These are phyloP conservation scores for Cenopis cana DNA, from an alignment of 2,888 invertebrate genomes.

Conservation along the genomic window DNA sequence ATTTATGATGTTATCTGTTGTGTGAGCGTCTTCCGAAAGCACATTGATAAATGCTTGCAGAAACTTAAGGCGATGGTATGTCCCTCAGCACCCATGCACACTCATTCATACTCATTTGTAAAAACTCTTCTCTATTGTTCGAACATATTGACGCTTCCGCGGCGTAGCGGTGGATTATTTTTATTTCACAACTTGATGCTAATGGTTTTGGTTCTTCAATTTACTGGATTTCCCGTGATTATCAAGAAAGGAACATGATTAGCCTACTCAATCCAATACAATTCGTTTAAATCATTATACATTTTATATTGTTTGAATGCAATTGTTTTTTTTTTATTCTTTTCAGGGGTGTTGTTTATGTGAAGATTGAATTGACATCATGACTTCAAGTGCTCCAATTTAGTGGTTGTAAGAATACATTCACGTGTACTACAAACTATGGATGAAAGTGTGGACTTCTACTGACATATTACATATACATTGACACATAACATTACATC, in stretches of 20 bases:
- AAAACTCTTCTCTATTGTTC: constrained; percentile 69
- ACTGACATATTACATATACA: constrained; percentile 79
- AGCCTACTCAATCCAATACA: constrained; percentile 34
- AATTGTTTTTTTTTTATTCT: constrained; percentile 59
- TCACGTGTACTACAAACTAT: constrained; percentile 77
- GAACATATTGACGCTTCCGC: constrained; percentile 78
- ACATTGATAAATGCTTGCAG: constrained; percentile 76
- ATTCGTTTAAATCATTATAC: neutral
- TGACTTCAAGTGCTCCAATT: constrained; percentile 70
- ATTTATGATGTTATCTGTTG: constrained; percentile 87
- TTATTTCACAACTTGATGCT: constrained; percentile 55
- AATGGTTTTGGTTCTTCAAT: constrained; percentile 41
- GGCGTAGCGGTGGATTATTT: constrained; percentile 77
- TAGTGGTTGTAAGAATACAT: constrained; percentile 70
- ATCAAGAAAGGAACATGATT: constrained; percentile 5
- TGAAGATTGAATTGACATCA: constrained; percentile 66
- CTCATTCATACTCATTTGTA: constrained; percentile 52
- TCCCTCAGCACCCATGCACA: constrained; percentile 58
- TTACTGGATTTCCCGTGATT: constrained; percentile 12
- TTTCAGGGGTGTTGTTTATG: constrained; percentile 75
- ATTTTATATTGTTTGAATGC: constrained; percentile 32
- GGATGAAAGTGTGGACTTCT: constrained; percentile 83
- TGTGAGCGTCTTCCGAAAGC: constrained; percentile 82
- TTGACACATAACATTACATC: constrained; percentile 71
- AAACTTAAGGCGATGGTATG: constrained; percentile 80